Base-by-base conservation (phyloP, 2,113 vertebrate genomes). In the Muscicapa adusta region DNA sequence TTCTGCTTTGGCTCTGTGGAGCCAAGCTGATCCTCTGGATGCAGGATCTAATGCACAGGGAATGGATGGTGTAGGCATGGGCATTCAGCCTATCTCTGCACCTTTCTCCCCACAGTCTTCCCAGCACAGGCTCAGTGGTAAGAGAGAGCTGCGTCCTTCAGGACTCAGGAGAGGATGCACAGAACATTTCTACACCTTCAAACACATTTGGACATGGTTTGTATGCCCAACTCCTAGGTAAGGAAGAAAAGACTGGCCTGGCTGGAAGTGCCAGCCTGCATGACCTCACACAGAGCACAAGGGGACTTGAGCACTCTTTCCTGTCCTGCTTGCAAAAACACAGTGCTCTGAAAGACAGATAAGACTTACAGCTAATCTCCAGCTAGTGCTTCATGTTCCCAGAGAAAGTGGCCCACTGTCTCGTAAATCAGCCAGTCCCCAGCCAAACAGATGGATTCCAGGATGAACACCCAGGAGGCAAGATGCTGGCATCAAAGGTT, bases 361-460 rank as follows among this genome's bases (percentile, higher is more conserved):
- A 43, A 76, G 54, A 18, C 28, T 50, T 56, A 29, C 11, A 54
- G 51, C 29, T 76, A 14, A 85, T 43, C 47, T 85, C 22, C 54
- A 62, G 36, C 14, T 47, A 82, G 54, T 3, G 4, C 13, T 26
- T 38, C 0, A 0, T 28, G 56, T 60, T 75, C 51, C 29, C 38
- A 2, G 2, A 72, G 51, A 91, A 89, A 0, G 2, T 0, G 2
- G 53, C 38, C 65, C 43, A 43, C 66, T 38, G 63, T 62, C 26
- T 50, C 88, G 89, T 61, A 82, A 85, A 91, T 43, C 54, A 79
- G 63, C 15, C 51, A 62, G 29, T 70, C 42, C 47, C 38, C 43
- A 50, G 47, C 18, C 60, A 66, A 94, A 82, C 91, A 94, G 89
- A 91, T 63, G 63, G 88, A 86, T 60, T 79, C 11, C 26, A 51